Evolutionary conservation across 2,113 vertebrate species (phyloP).

Genomic region (Dinomys branickii): DNA sequence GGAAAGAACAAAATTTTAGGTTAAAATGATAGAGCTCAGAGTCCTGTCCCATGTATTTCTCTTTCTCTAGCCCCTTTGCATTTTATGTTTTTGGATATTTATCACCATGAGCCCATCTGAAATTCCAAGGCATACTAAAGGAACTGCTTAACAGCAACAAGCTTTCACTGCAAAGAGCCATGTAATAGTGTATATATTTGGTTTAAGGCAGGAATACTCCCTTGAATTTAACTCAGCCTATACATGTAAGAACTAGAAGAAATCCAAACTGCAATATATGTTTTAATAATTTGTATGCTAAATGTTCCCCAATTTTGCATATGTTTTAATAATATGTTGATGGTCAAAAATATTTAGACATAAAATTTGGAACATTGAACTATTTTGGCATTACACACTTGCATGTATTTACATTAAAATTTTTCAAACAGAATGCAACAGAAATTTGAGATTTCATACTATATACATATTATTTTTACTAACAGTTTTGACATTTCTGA

Average conservation of each 20-base stretch:
- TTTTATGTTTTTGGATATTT: conserved; percentile 32
- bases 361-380: conserved; percentile 6
- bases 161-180: conserved; percentile 29
- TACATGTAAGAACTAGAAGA: conserved; percentile 25
- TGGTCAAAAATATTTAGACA: conserved; percentile 33
- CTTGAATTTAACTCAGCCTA: not conserved
- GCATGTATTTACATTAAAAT: not conserved
- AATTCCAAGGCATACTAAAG: not conserved
- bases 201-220: conserved; percentile 14
- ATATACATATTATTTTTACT: not conserved
- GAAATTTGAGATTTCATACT: not conserved
- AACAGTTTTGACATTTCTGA: conserved; percentile 4
- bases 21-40: not conserved
- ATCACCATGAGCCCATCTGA: not conserved
- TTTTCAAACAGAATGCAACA: not conserved
- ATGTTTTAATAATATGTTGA: conserved; percentile 9
- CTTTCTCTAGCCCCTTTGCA: not conserved
- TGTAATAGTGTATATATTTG: not conserved
- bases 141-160: not conserved
- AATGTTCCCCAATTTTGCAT: not conserved
- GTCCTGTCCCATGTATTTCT: not conserved
- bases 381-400: not conserved
- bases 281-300: conserved; percentile 44
- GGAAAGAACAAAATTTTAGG: not conserved
- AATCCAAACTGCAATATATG: not conserved